Evolutionary conservation across 2,888 invertebrate species (phyloP), one percentile per base, ranked within the genome.

Genomic region (Lymantria dispar): DNA sequence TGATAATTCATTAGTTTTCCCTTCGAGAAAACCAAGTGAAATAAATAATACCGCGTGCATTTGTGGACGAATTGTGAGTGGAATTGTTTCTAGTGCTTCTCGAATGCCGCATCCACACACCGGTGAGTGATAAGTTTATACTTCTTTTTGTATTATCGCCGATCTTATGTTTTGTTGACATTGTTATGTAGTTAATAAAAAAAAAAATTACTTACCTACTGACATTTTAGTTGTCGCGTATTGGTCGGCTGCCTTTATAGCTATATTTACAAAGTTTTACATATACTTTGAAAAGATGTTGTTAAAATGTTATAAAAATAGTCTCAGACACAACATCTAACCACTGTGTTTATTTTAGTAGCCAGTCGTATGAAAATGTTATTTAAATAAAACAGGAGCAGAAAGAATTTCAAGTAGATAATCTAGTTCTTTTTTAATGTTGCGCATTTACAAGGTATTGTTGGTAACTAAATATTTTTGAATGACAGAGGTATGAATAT

Each of bases 11-110:
- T 83, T 83, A 72, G 84, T 87, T 88, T 87, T 86, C 86, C 74
- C 60, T 48, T 53, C 64, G 80, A 76, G 87, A 87, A 88, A 87
- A 87, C 82, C 76, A 76, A 86, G 87, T 87, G 88, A 80, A 85
- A 85, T 80, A 82, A 72, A 64, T 54, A 61, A 63, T 60, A 60
- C 48, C 53, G 40, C 43, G 29, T 54, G 60, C 62, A 63, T 60
- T 59, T 64, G 74, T 78, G 76, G 64, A 71, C 66, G 51, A 62
- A 61, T 73, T 61, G 77, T 79, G 78, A 76, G 80, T 86, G 83
- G 72, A 76, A 80, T 78, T 74, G 64, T 62, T 54, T 51, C 52
- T 62, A 65, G 78, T 75, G 47, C 54, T 62, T 47, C 42, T 42
- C 1, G 5, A 40, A 52, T 43, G 51, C 53, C 51, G 48, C 51